A percentile compares a stretch with the other conserved stretches of the same genome.
Conservation (phyloP, 2,888 invertebrate genomes). For the Plebejus argus region DNA sequence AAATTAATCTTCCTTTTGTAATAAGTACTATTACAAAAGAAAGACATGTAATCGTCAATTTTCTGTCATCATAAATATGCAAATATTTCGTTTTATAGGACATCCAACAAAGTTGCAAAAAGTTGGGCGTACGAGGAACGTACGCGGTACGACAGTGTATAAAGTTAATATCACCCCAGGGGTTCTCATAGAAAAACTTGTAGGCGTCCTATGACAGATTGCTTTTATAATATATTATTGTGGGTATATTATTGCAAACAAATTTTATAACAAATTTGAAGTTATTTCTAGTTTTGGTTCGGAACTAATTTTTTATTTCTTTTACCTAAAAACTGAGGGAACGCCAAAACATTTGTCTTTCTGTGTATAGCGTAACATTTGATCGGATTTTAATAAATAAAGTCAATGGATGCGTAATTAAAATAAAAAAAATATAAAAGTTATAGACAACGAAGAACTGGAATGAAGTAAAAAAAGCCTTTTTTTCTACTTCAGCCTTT, state of each 20-base stretch:
- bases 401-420: too few species aligned
- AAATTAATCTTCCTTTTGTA: background rate
- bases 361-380: too few species aligned
- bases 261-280: background rate
- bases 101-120: background rate
- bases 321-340: background rate
- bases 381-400: too few species aligned
- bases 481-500: too few species aligned
- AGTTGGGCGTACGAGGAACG: background rate
- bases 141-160: background rate
- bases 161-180: constrained; percentile 3
- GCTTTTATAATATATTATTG: background rate
- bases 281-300: too few species aligned
- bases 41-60: background rate
- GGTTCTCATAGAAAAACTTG: background rate
- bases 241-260: background rate
- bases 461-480: too few species aligned
- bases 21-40: background rate
- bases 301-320: too few species aligned
- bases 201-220: background rate
- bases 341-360: background rate
- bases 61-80: background rate
- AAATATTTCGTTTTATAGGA: background rate
- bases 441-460: too few species aligned
- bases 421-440: too few species aligned